These are phyloP conservation scores for Crenuchus spilurus DNA, from an alignment of 2,797 vertebrate genomes.

Conservation along the genomic window DNA sequence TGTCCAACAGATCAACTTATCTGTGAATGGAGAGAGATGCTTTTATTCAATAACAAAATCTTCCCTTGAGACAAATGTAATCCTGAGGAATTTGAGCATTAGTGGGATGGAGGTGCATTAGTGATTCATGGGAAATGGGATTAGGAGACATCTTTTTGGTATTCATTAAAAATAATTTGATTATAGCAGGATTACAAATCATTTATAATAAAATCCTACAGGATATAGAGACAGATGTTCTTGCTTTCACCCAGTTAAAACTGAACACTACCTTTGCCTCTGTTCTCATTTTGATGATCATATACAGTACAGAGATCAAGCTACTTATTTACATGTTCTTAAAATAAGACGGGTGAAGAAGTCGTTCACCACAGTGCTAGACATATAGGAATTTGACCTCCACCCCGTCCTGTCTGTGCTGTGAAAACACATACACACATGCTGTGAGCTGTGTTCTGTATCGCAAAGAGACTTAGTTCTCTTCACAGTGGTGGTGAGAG, in stretches of 20 bases:
- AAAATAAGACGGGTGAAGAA: no score
- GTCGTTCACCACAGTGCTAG: no score
- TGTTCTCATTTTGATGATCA: neutral
- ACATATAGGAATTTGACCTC: no score
- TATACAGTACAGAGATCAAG: neutral
- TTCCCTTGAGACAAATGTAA: neutral
- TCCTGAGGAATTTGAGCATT: neutral
- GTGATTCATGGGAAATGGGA: neutral
- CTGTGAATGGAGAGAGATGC: neutral
- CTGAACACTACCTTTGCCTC: neutral
- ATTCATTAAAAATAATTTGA: neutral
- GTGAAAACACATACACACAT: no score
- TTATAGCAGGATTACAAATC: neutral
- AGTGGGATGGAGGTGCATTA: neutral
- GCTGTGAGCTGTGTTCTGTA: no score
- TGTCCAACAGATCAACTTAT: slow-evolving; percentile 5
- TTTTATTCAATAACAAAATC: neutral
- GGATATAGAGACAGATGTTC: neutral
- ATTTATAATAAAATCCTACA: slow-evolving; percentile 1
- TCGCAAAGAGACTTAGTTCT: no score
- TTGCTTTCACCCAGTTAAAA: neutral
- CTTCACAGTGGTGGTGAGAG: no score
- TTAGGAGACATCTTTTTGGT: neutral
- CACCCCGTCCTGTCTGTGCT: no score
- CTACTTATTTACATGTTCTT: no score